Evolutionary conservation across 1,140 invertebrate species (phyloP), one percentile per base, ranked within the genome.

Genomic region (Teleogryllus occipitalis): DNA sequence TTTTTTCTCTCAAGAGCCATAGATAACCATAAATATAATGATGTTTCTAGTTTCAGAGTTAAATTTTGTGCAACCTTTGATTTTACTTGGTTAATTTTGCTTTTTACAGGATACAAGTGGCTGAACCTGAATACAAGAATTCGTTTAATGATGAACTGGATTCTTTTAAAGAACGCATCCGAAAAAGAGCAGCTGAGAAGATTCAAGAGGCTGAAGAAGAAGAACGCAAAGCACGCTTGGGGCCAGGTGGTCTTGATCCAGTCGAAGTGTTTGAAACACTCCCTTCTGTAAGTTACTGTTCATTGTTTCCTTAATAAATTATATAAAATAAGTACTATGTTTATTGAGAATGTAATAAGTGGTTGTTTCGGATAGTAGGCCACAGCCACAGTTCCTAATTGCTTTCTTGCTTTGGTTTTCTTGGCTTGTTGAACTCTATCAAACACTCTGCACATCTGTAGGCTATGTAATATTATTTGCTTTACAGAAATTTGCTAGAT

Each of bases 211-310:
- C 91, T 54, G 94, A 96, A 84, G 94, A 96, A 86, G 96, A 98
- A 84, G 98, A 99, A 84, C 89, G 91, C 78, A 88, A 95, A 84
- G 92, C 93, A 81, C 89, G 98, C 77, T 87, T 99, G 73, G 98
- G 97, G 0, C 98, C 98, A 4, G 98, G 98, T 74, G 98, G 98
- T 7, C 87, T 99, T 7, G 98, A 99, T 88, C 98, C 98, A 7
- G 89, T 96, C 74, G 98, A 99, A 90, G 98, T 99, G 0, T 96
- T 98, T 85, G 96, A 99, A 84, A 90, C 92, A 82, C 87, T 99
- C 80, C 98, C 98, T 81, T 92, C 96, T 87, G 95, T 96, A 87
- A 88, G 85, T 83, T 49, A 47, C 27, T 39, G 27, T 39, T 39
- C 27, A 39, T 39, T 39, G 27, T 39, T n/a, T n/a, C n/a, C n/a